These are phyloP conservation scores for Diuraphis noxia DNA, from an alignment of 1,140 invertebrate species.

Conservation along the genomic window DNA sequence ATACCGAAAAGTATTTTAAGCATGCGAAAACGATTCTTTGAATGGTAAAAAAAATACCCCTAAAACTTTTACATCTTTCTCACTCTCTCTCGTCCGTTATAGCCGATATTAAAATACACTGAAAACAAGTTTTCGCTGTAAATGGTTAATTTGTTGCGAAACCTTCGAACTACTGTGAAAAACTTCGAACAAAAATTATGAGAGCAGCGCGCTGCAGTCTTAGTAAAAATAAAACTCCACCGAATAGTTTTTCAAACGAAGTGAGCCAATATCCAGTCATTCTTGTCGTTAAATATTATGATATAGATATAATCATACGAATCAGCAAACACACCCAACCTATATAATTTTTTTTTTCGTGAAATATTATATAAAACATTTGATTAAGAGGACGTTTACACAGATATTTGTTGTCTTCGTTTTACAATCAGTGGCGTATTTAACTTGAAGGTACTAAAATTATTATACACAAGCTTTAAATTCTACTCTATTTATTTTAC, in stretches of 20 bases:
- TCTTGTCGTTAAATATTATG: not conserved
- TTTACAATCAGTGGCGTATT: too few relatives aligned
- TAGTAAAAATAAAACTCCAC: not conserved
- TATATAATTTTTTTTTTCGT: not conserved
- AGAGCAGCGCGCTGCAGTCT: not conserved
- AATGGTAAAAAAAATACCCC: not conserved
- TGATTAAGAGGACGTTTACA: too few relatives aligned
- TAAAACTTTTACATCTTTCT: too few relatives aligned
- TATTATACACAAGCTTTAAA: too few relatives aligned
- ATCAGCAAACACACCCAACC: not conserved
- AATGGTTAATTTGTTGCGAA: not conserved
- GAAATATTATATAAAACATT: not conserved
- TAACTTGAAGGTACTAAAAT: too few relatives aligned
- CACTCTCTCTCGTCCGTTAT: not conserved
- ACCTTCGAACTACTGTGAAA: not conserved
- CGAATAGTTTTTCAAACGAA: not conserved
- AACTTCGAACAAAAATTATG: not conserved
- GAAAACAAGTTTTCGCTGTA: not conserved
- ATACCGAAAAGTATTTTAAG: not conserved
- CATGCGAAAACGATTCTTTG: not conserved
- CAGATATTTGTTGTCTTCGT: too few relatives aligned
- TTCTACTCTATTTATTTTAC: too few relatives aligned
- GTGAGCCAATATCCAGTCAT: not conserved
- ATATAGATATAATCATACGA: not conserved
- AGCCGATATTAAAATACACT: not conserved